These are phyloP conservation scores for Ametastegia equiseti DNA, from an alignment of 2,888 invertebrate genomes.

Conservation along the genomic window DNA sequence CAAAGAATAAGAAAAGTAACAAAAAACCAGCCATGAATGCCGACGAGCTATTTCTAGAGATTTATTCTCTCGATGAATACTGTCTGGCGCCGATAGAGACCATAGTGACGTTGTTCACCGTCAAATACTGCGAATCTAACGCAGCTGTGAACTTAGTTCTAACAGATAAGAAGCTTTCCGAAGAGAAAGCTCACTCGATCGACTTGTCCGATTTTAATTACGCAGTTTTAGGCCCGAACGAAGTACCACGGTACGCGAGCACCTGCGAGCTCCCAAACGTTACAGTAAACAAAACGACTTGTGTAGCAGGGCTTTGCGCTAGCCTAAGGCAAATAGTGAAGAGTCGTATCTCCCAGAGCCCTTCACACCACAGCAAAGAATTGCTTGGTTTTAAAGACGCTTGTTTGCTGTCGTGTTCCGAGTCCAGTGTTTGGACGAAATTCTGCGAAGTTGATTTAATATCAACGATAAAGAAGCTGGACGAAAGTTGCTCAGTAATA, in stretches of 20 bases:
- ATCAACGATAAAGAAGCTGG: slow-evolving; percentile 66
- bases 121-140: slow-evolving; percentile 79
- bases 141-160: slow-evolving; percentile 76
- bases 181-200: slow-evolving; percentile 66
- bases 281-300: slow-evolving; percentile 78
- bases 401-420: slow-evolving; percentile 89
- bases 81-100: slow-evolving; percentile 80
- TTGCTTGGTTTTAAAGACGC: slow-evolving; percentile 89
- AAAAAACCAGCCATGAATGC: slow-evolving; percentile 54
- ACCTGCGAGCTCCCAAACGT: slow-evolving; percentile 83
- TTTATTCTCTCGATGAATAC: slow-evolving; percentile 61
- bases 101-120: slow-evolving; percentile 80
- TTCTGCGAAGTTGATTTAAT: slow-evolving; percentile 93
- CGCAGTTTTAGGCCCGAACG: slow-evolving; percentile 67
- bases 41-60: slow-evolving; percentile 69
- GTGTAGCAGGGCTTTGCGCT: slow-evolving; percentile 88
- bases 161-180: slow-evolving; percentile 55
- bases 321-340: slow-evolving; percentile 82
- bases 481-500: slow-evolving; percentile 72
- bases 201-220: slow-evolving; percentile 71
- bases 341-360: slow-evolving; percentile 64
- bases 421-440: slow-evolving; percentile 92
- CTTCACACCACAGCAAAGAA: slow-evolving; percentile 74
- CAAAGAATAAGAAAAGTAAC: background rate
- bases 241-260: slow-evolving; percentile 74